These are phyloP conservation scores for Solenodon paradoxus DNA, from an alignment of 2,113 vertebrate species.

Conservation along the genomic window DNA sequence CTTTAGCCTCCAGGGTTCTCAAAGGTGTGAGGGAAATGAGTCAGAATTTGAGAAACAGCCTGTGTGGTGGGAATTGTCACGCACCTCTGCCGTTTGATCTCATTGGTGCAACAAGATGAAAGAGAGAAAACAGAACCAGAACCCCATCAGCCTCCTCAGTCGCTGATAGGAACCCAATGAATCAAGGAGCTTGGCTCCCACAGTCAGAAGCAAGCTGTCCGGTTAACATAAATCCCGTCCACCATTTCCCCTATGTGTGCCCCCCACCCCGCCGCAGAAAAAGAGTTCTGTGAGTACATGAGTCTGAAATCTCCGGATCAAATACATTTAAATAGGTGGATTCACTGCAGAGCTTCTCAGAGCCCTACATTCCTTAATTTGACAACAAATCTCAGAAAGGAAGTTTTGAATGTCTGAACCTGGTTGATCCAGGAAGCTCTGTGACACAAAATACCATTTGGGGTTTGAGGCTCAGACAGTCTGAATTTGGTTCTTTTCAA, in stretches of 20 bases:
- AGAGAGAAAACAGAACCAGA: constrained; percentile 65
- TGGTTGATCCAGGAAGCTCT: background rate
- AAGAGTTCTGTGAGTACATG: background rate
- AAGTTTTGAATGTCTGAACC: background rate
- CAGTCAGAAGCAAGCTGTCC: constrained; percentile 72
- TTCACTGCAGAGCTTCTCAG: constrained; percentile 1
- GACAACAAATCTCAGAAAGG: background rate
- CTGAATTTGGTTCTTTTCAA: constrained; percentile 64
- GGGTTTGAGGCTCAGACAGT: constrained; percentile 44
- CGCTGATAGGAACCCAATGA: constrained; percentile 72
- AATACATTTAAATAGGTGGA: background rate
- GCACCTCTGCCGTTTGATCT: constrained; percentile 80
- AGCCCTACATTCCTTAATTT: background rate
- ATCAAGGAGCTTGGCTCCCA: constrained; percentile 69
- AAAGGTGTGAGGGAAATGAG: constrained; percentile 81
- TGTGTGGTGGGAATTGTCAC: constrained; percentile 80
- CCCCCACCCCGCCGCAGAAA: too few species aligned
- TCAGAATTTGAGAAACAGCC: constrained; percentile 83
- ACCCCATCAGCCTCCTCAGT: constrained; percentile 57
- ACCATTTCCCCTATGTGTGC: background rate
- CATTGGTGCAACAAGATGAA: constrained; percentile 71
- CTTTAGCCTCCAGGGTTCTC: constrained; percentile 78
- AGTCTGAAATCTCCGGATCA: background rate
- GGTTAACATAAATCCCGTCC: constrained; percentile 74
- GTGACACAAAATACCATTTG: background rate